phyloP scores from a whole-genome alignment of 2,797 vertebrate species.

The Manis javanica region DNA sequence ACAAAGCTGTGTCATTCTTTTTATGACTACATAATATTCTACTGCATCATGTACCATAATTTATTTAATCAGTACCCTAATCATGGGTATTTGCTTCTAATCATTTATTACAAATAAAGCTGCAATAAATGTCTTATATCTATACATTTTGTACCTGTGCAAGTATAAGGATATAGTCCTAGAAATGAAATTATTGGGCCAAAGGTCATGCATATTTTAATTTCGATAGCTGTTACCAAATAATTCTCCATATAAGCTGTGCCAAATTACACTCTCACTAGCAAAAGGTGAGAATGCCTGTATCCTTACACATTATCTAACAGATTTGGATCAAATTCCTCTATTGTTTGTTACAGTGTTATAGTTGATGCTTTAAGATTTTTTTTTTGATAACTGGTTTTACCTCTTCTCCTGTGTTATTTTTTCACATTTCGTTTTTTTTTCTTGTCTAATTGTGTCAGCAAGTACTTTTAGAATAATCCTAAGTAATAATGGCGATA shows the following conservation, averaged over 20 bases:
- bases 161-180: not conserved
- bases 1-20: slow-evolving; percentile 9
- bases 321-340: not conserved
- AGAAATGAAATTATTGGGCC: not conserved
- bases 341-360: not conserved
- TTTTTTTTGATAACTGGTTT: slow-evolving; percentile 5
- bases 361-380: not conserved
- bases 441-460: not conserved
- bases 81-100: slow-evolving; percentile 2
- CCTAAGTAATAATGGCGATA: not conserved
- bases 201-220: not conserved
- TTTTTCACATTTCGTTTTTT: not conserved
- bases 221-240: not conserved
- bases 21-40: not conserved
- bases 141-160: not conserved
- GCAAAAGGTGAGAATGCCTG: not conserved
- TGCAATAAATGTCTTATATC: not conserved
- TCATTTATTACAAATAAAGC: slow-evolving; percentile 4
- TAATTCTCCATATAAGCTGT: not conserved
- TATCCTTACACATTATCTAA: not conserved
- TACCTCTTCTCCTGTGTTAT: not conserved
- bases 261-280: not conserved
- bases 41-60: not conserved
- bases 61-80: not conserved
- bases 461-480: slow-evolving; percentile 33